phyloP scores from a whole-genome alignment of 2,113 vertebrate genomes.

The Geococcyx californianus region DNA sequence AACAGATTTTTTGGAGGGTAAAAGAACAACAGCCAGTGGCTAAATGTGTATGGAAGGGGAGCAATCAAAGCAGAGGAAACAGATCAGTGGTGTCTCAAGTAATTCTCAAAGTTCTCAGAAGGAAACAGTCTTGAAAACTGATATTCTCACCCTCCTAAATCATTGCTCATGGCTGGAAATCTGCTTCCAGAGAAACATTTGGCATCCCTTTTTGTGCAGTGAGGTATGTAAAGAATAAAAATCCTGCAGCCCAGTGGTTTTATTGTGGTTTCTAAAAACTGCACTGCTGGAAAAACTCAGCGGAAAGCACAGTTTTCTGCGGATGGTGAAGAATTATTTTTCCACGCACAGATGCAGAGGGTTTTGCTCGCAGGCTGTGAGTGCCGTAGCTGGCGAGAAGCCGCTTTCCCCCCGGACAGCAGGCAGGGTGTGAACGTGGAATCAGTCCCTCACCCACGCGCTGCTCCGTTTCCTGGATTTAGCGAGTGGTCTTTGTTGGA shows the following conservation, averaged over 20 bases:
- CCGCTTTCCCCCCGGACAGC: not conserved
- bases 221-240: conserved; percentile 38
- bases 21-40: conserved; percentile 28
- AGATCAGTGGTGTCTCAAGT: not conserved
- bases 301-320: conserved; percentile 2
- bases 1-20: not conserved
- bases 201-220: not conserved
- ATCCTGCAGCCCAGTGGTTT: not conserved
- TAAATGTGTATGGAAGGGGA: not conserved
- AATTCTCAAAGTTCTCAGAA: conserved; percentile 32
- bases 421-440: not conserved
- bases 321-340: not conserved
- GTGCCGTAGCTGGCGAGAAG: not conserved
- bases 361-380: not conserved
- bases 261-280: conserved; percentile 45
- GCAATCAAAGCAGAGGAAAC: conserved; percentile 13
- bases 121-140: conserved; percentile 41
- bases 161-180: conserved; percentile 25
- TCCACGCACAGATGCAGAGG: not conserved
- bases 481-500: conserved; percentile 60
- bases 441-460: conserved; percentile 28
- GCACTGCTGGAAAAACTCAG: conserved; percentile 20
- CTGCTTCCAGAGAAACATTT: conserved; percentile 49
- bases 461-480: conserved; percentile 57
- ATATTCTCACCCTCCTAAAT: conserved; percentile 36